Evolutionary conservation across 1,140 invertebrate species (phyloP).

Genomic region (Patella vulgata): DNA sequence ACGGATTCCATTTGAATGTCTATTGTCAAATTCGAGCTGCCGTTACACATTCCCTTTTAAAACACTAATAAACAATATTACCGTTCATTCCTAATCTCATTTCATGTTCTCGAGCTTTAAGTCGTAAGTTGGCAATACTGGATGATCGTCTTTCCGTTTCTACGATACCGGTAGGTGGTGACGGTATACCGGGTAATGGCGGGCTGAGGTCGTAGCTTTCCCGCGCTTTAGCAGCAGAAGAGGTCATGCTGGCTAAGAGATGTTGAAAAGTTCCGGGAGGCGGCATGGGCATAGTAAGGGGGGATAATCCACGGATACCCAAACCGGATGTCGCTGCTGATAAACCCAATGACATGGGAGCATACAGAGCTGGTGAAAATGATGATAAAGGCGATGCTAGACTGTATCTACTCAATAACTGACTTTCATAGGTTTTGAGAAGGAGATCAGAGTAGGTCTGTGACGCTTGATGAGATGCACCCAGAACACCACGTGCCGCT

Average conservation of each 20-base stretch:
- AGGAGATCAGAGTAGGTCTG: slow-evolving; percentile 72
- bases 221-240: slow-evolving; percentile 74
- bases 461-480: slow-evolving; percentile 74
- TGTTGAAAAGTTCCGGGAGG: slow-evolving; percentile 82
- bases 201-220: slow-evolving; percentile 59
- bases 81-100: slow-evolving; percentile 73
- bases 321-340: slow-evolving; percentile 25
- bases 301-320: slow-evolving; percentile 30
- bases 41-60: neutral
- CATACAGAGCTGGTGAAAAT: slow-evolving; percentile 2
- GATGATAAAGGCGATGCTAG: slow-evolving; percentile 13
- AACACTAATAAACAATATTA: slow-evolving; percentile 14
- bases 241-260: slow-evolving; percentile 77
- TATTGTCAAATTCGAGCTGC: neutral
- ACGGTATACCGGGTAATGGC: slow-evolving; percentile 66
- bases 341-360: slow-evolving; percentile 1
- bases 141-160: slow-evolving; percentile 81
- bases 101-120: slow-evolving; percentile 92
- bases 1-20: neutral
- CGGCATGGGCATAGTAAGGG: slow-evolving; percentile 46
- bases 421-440: slow-evolving; percentile 80
- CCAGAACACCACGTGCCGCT: slow-evolving; percentile 70
- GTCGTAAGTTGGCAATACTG: slow-evolving; percentile 84
- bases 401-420: slow-evolving; percentile 43
- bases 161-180: slow-evolving; percentile 12